Evolutionary conservation across 2,113 vertebrate species (phyloP).

Genomic region (Melanostigma gelatinosum): DNA sequence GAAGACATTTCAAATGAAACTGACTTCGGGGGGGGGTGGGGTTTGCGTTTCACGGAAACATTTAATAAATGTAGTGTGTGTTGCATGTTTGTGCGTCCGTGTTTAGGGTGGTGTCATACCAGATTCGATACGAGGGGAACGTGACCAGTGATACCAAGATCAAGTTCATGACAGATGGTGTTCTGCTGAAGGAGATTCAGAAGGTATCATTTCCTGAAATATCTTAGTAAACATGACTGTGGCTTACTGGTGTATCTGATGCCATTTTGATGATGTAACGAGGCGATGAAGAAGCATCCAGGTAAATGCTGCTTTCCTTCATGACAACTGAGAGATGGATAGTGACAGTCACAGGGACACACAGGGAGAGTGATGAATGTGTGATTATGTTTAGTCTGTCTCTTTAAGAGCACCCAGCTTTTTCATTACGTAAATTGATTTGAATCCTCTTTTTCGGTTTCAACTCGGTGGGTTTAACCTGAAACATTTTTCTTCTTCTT

Average conservation of each 20-base stretch:
- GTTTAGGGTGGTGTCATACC: constrained; percentile 92
- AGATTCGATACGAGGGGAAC: constrained; percentile 96
- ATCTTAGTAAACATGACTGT: background rate
- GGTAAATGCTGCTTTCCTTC: background rate
- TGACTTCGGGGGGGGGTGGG: no score
- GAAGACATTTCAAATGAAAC: background rate
- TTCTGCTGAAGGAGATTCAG: constrained; percentile 96
- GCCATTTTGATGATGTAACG: background rate
- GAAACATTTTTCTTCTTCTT: no score
- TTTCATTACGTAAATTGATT: background rate
- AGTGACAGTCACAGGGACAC: background rate
- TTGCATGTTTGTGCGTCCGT: constrained; percentile 37
- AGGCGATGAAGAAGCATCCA: background rate
- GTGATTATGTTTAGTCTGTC: background rate
- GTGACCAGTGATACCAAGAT: constrained; percentile 91
- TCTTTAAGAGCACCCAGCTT: background rate
- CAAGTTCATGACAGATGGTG: constrained; percentile 98
- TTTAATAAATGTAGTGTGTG: background rate
- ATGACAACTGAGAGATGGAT: background rate
- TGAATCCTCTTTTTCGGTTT: background rate
- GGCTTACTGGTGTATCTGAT: background rate
- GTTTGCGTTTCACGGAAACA: background rate
- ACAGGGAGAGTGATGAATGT: background rate
- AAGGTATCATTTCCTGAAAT: constrained; percentile 81
- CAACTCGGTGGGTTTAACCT: background rate